Evolutionary conservation across 2,888 invertebrate species (phyloP).

Genomic region (Synanthedon formicaeformis): DNA sequence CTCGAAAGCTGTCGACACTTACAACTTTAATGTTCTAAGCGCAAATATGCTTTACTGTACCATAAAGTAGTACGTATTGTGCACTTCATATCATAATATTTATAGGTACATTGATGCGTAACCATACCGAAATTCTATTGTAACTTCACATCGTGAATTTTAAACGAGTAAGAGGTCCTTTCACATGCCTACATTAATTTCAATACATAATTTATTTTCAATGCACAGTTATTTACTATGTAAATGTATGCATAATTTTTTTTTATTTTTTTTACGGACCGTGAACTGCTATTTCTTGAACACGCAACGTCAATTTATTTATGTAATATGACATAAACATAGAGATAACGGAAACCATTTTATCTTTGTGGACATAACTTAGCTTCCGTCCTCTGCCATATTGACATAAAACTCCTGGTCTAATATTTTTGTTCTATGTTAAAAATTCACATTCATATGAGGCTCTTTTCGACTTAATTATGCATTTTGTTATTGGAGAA

Average conservation of each 20-base stretch:
- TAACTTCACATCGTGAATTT: slow-evolving; percentile 20
- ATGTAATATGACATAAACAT: too few species aligned
- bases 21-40: slow-evolving; percentile 21
- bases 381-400: slow-evolving; percentile 7
- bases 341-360: too few species aligned
- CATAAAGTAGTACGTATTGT: neutral
- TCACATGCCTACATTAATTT: slow-evolving; percentile 15
- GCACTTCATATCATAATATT: slow-evolving; percentile 10
- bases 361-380: slow-evolving; percentile 10
- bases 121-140: slow-evolving; percentile 18
- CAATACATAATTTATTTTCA: slow-evolving; percentile 4
- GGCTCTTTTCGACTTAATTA: neutral
- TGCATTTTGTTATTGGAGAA: neutral
- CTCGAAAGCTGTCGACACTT: slow-evolving; percentile 35
- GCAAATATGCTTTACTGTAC: slow-evolving; percentile 7
- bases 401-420: neutral
- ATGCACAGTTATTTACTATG: neutral
- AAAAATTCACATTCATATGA: neutral
- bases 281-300: too few species aligned
- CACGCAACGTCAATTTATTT: too few species aligned
- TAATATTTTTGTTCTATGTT: slow-evolving; percentile 6
- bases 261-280: too few species aligned
- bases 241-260: neutral
- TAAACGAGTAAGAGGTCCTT: slow-evolving; percentile 21
- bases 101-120: slow-evolving; percentile 16